Percentiles rank a stretch among this genome's conserved stretches.
Evolutionary conservation across 2,888 invertebrate species (phyloP).

Genomic region (Steromphala cineraria): DNA sequence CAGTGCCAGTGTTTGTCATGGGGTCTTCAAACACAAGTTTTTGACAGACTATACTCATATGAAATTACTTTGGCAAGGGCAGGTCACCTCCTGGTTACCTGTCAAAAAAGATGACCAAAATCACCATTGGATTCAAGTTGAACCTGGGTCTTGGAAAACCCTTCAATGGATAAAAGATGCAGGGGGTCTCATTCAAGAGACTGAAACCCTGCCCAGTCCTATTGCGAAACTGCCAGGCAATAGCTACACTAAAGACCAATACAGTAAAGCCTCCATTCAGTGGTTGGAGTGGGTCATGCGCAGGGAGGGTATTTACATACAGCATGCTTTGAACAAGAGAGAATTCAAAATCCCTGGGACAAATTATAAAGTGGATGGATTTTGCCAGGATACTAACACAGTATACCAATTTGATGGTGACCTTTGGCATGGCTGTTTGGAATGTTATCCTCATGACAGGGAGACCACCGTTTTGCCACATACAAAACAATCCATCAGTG

Average conservation of each 20-base stretch:
- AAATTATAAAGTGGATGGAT: neutral
- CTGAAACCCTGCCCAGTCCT: neutral
- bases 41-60: neutral
- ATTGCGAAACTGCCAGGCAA: neutral
- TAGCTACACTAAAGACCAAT: neutral
- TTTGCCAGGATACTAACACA: neutral
- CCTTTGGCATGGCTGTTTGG: neutral
- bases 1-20: neutral
- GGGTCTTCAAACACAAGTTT: neutral
- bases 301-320: no score
- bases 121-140: neutral
- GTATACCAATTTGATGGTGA: neutral
- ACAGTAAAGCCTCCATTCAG: neutral
- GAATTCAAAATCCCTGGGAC: neutral
- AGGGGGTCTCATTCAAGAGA: neutral
- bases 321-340: no score
- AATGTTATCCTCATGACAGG: neutral
- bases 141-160: neutral
- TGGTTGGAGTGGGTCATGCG: no score
- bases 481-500: neutral
- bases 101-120: neutral
- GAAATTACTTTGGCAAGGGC: neutral
- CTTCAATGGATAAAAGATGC: neutral
- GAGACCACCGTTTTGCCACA: neutral
- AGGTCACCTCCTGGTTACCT: no score